Percentiles rank a stretch among this genome's conserved stretches.
Evolutionary conservation across 2,888 invertebrate genomes (phyloP).

Genomic region (Cerastis leucographa): DNA sequence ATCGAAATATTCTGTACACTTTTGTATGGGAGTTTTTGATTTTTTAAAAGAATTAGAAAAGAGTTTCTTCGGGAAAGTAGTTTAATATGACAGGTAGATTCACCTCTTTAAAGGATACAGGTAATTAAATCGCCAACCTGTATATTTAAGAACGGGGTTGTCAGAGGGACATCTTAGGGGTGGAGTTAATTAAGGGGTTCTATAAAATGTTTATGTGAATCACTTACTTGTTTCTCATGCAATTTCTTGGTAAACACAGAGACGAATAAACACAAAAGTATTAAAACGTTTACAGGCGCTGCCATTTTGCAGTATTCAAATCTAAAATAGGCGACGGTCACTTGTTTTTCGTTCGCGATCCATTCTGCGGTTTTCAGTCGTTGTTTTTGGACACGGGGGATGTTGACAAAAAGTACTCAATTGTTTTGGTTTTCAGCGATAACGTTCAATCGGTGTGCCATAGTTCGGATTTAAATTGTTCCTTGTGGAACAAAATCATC

Average conservation of each 20-base stretch:
- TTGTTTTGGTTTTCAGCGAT: conserved; percentile 55
- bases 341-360: conserved; percentile 31
- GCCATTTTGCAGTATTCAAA: conserved; percentile 41
- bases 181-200: background rate
- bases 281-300: conserved; percentile 10
- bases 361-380: conserved; percentile 14
- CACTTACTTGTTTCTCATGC: conserved; percentile 69
- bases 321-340: conserved; percentile 10
- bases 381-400: conserved; percentile 6
- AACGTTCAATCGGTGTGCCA: conserved; percentile 25
- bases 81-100: no score
- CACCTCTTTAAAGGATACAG: no score
- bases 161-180: background rate
- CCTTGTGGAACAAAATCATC: background rate
- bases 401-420: conserved; percentile 52
- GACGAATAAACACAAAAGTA: conserved; percentile 39
- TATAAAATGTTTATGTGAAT: background rate
- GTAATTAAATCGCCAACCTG: background rate
- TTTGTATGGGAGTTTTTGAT: background rate
- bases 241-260: conserved; percentile 62
- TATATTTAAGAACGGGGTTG: background rate
- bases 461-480: conserved; percentile 1
- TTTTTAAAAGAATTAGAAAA: background rate
- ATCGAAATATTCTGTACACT: background rate
- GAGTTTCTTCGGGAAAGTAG: no score